phyloP scores from a whole-genome alignment of 2,113 vertebrate species.

The mouse (Mus musculus) region GRCm39 chr12:106972001-106972500 shows the following conservation, averaged over 20 bases:
- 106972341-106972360: slow-evolving; percentile 65
- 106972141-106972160: background rate
- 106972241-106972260: slow-evolving; percentile 75
- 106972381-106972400: slow-evolving; percentile 59
- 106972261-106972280: slow-evolving; percentile 79
- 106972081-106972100: background rate
- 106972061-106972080: background rate
- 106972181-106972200: background rate
- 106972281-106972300: slow-evolving; percentile 83
- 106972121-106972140: slow-evolving; percentile 16
- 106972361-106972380: slow-evolving; percentile 3
- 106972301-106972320: slow-evolving; percentile 79
- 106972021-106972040: background rate
- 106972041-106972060: background rate
- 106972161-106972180: fast-evolving
- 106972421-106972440: background rate
- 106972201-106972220: background rate
- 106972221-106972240: slow-evolving; percentile 45
- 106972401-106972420: background rate
- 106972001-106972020: background rate
- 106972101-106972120: background rate
- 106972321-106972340: slow-evolving; percentile 70
- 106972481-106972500: background rate
- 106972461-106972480: background rate
- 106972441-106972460: too few species aligned